Base-by-base conservation (phyloP, 1,140 invertebrate genomes). In the Cydia strobilella region DNA sequence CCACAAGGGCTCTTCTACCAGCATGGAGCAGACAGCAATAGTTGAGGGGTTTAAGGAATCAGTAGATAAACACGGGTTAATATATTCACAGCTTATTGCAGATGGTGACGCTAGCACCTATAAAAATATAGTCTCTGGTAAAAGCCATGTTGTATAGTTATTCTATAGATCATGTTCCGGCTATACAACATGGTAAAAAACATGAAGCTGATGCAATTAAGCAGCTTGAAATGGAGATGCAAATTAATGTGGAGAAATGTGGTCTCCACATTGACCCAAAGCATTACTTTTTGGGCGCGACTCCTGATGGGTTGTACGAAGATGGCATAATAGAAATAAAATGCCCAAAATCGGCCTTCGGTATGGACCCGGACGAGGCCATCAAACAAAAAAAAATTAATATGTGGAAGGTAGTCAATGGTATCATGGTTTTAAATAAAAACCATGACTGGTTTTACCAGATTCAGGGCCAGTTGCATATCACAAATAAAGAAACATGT, bases 21-120 rank as follows among this genome's bases (percentile, higher is more conserved):
- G 79, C 7, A 94, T 94, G 93, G 91, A 94, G 79, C 72, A 85
- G 20, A 82, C 85, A 66, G 86, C 88, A 15, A 85, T 94, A 20
- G 74, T 89, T 54, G 81, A 93, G 83, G 85, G 93, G 51, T 90
- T 91, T 80, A 74, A 81, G 69, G 4, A 59, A 59, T 86, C 86
- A 31, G 73, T 86, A 76, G 54, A 82, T 74, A 85, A 78, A 75
- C 77, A 88, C 72, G 82, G 80, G 15, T 18, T 88, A 0, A 83
- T 80, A 45, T 89, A 86, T 66, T 75, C 76, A 23, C 72, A 72
- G 18, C 10, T 88, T 1, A 83, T 89, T 23, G 80, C 81, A 12
- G 88, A 89, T 78, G 86, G 85, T 2, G 85, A 89, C 59, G 82
- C 80, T 66, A 86, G 76, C 54, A 78, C 80, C 13, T 84, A 83